phyloP scores from a whole-genome alignment of 23 tunicate genomes.

The Clavelina lepadiformis region DNA sequence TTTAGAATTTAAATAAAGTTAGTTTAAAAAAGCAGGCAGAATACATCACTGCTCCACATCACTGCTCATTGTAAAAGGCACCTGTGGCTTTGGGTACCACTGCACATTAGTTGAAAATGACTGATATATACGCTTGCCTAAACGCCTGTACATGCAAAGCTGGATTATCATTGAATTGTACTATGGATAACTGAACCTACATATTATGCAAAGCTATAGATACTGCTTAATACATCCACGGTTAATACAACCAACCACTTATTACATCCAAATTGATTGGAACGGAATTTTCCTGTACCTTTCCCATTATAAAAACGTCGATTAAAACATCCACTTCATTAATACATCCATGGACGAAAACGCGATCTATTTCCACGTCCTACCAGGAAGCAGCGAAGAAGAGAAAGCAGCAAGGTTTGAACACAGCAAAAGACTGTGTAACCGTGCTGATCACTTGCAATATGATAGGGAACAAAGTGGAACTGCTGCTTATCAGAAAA shows the following conservation, averaged over 20 bases:
- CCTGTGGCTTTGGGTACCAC: no score
- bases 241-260: constrained; percentile 11
- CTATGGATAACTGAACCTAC: no score
- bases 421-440: constrained; percentile 32
- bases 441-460: constrained; percentile 14
- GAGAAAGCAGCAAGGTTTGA: constrained; percentile 25
- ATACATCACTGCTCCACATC: no score
- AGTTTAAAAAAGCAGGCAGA: no score
- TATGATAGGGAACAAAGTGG: neutral
- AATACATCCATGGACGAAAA: no score
- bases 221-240: constrained; percentile 11
- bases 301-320: constrained; percentile 12
- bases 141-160: no score
- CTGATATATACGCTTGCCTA: no score
- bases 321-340: constrained; percentile 7
- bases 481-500: constrained; percentile 17
- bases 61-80: no score
- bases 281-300: constrained; percentile 12
- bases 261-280: constrained; percentile 16
- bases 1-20: no score
- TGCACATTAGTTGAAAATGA: no score
- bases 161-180: no score
- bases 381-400: constrained; percentile 30
- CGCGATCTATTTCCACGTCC: constrained; percentile 16
- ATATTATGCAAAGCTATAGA: no score